Evolutionary conservation across 2,888 invertebrate genomes (phyloP).

Genomic region (Aproaerema taeniolella): DNA sequence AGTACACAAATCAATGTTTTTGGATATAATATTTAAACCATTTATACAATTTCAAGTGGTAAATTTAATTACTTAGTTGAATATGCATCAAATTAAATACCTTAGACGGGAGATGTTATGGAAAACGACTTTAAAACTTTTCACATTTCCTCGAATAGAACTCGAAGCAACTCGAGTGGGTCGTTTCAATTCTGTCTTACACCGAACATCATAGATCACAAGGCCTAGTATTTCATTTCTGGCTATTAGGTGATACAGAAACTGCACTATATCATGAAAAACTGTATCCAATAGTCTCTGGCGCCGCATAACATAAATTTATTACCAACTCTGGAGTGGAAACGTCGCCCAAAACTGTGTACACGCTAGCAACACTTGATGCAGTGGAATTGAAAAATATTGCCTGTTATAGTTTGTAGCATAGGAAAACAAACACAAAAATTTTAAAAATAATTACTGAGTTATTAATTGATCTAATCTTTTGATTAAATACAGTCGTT

Average conservation of each 20-base stretch:
- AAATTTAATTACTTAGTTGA: too few species aligned
- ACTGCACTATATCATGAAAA: conserved; percentile 39
- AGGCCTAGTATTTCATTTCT: conserved; percentile 35
- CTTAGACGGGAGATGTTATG: too few species aligned
- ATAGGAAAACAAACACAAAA: too few species aligned
- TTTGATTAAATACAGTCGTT: too few species aligned
- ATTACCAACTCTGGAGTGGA: conserved; percentile 27
- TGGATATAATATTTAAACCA: too few species aligned
- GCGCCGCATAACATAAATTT: conserved; percentile 30
- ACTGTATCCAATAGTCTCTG: conserved; percentile 37
- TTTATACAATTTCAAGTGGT: too few species aligned
- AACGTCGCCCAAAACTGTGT: conserved; percentile 19
- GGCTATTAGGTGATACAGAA: conserved; percentile 37
- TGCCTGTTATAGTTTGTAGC: too few species aligned
- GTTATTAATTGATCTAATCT: too few species aligned
- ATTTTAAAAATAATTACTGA: background rate
- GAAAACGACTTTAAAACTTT: too few species aligned
- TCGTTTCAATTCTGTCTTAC: conserved; percentile 23
- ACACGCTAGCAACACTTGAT: conserved; percentile 18
- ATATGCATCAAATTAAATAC: too few species aligned
- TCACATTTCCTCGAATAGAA: background rate
- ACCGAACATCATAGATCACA: conserved; percentile 27
- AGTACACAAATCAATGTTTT: too few species aligned
- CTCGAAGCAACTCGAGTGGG: too few species aligned
- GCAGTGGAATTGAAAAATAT: conserved; percentile 24